Evolutionary conservation across 2,888 invertebrate species (phyloP), one percentile per base, ranked within the genome.

Genomic region (Meghimatium bilineatum): DNA sequence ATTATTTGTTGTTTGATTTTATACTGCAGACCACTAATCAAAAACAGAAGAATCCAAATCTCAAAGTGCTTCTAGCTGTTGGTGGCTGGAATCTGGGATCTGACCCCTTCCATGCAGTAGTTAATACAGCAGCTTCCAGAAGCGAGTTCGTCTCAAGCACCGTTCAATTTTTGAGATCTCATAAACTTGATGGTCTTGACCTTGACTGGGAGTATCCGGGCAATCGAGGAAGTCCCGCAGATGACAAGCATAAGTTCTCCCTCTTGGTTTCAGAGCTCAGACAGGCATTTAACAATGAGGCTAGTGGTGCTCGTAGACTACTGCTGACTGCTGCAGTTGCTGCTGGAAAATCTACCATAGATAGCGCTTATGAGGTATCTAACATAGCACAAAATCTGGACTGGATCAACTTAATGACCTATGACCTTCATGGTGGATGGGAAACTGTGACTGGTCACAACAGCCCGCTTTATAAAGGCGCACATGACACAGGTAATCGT

Each of bases 41-140:
- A 67, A 96, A 95, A 89, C 93, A 95, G 63, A 95, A 96, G 89
- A 90, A 93, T 79, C 92, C 93, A 0, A 96, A 97, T 0, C 95
- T 97, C 63, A 98, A 97, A 91, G 96, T 96, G 0, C 95, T 96
- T 8, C 94, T 98, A 52, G 97, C 97, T 0, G 93, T 98, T 81
- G 98, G 98, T n/a, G 98, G 98, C 0, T 98, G 98, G 98, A 97
- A 97, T 0, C 97, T 98, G 93, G 98, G 97, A 0, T 95, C 96
- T 0, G 96, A 96, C 38, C 95, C 90, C 17, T 92, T 92, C 86
- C 89, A 91, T 6, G 56, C 83, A 14, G 91, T 93, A 90, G 91
- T 91, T n/a, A 83, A 89, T 10, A n/a, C n/a, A n/a, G n/a, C n/a
- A n/a, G n/a, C n/a, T n/a, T n/a, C n/a, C n/a, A n/a, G n/a, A n/a